phyloP scores from a whole-genome alignment of 2,113 vertebrate species.

The Chaetodon trifascialis region DNA sequence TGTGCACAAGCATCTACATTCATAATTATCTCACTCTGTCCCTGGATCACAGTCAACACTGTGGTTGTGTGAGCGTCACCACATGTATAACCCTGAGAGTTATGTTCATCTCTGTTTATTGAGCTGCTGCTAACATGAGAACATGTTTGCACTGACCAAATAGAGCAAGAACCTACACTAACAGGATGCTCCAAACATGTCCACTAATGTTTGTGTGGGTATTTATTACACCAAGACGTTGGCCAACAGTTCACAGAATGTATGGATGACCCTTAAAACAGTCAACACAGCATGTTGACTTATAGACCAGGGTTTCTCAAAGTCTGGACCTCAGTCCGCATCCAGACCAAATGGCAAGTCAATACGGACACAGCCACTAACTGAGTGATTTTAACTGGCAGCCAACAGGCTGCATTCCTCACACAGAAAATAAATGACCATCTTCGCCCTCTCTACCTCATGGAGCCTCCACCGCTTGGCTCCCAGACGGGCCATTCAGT shows the following conservation, averaged over 20 bases:
- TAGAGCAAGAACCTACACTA: not conserved
- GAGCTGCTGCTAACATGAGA: not conserved
- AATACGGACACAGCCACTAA: no score
- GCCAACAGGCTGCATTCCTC: no score
- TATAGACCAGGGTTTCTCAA: not conserved
- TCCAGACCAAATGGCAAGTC: no score
- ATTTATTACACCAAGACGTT: not conserved
- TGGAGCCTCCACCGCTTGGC: no score
- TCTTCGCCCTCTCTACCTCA: no score
- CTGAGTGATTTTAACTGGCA: no score
- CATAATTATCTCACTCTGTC: no score
- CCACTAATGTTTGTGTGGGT: not conserved
- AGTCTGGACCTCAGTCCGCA: no score
- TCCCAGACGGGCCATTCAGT: no score
- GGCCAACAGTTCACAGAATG: not conserved
- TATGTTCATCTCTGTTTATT: not conserved
- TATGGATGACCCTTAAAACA: not conserved
- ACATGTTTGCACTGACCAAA: conserved; percentile 35
- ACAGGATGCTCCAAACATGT: not conserved
- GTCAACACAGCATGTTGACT: not conserved
- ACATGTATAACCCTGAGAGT: not conserved
- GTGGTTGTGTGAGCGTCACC: not conserved
- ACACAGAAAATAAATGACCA: no score
- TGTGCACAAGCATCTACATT: no score
- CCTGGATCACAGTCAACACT: no score